Evolutionary conservation across 2,113 vertebrate genomes (phyloP), one percentile per base, ranked within the genome.

Genomic region (Leuciscus idus): DNA sequence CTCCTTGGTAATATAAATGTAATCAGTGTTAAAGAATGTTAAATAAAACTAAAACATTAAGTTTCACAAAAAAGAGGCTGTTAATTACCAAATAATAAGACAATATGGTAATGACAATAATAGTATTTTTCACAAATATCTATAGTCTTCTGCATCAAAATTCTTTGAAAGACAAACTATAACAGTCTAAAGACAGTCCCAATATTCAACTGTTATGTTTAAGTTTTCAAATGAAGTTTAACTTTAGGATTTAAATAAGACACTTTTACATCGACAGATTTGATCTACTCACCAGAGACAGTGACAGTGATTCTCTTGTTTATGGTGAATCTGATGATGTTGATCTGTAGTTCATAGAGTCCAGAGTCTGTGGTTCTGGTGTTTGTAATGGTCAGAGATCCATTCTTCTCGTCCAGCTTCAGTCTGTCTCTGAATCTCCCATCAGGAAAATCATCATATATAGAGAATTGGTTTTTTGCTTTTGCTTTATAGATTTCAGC

Each of bases 401-500:
- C 39, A 43, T 1, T 43, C 39, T 43, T 3, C 2, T 33, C 2
- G 8, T 46, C 4, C 36, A n/a, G 21, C 4, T 39, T 1, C 21
- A 73, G 8, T 43, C 36, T 73, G 21, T 0, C 21, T n/a, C 10
- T 46, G 21, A n/a, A 73, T 73, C 36, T 46, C 8, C 1, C 36
- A n/a, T 46, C 68, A 21, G 10, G 33, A 43, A n/a, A n/a, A n/a
- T 0, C 68, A 73, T 73, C 33, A 72, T 3, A 23, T 11, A 3
- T 5, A 0, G 1, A 0, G 21, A n/a, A 12, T 5, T 0, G 70
- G n/a, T n/a, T n/a, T n/a, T 13, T 12, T 0, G 8, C n/a, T n/a
- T 1, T 3, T 23, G 5, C 9, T 73, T 64, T 15, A 28, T 0
- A 0, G 4, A 73, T 39, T 73, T 73, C 4, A 43, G 19, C 36